Base-by-base conservation (phyloP, 2,888 invertebrate genomes). In the Eubasilissa splendida region DNA sequence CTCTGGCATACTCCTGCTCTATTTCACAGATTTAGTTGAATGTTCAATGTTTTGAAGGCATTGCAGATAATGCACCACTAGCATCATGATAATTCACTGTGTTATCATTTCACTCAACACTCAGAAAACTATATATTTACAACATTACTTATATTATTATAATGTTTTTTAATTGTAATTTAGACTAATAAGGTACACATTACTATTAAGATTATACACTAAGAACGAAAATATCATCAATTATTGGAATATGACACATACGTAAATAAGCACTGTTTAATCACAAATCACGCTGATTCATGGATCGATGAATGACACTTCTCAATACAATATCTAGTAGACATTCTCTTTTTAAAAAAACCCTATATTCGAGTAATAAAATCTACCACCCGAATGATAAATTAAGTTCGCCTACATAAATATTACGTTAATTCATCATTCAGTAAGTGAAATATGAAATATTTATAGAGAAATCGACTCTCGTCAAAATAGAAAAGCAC, bases 1-100 rank as follows among this genome's bases (percentile, higher is more conserved):
- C 88, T 91, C 88, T 87, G 88, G 87, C 89, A 89, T 89, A 87
- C 86, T 89, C 86, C 86, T 88, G 82, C 82, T 87, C 83, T 76
- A 80, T 80, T 71, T 80, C 71, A 70, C 63, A 59, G 68, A 70
- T 59, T 80, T 66, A 12, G 14, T 77, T 63, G 59, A 80, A 71
- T 50, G 73, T 52, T 76, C 68, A 71, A 76, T 68, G 65, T 76
- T 56, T 56, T 54, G 52, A 59, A 71, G 70, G 76, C 76, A 76
- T 70, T 22, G 58, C 33, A 75, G n/a, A 31, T n/a, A 68, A 80
- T 68, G 59, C 71, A 76, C 76, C 63, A 63, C 54, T 73, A 63
- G 50, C 78, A 63, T 66, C 73, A 73, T 70, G 54, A 31, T 66
- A 54, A 68, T 71, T 14, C 71, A 71, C 71, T 71, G 9, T 71